Percentiles rank a stretch among this genome's conserved stretches.
Evolutionary conservation across 2,797 vertebrate genomes (phyloP).

Genomic region (Neosalanx taihuensis): DNA sequence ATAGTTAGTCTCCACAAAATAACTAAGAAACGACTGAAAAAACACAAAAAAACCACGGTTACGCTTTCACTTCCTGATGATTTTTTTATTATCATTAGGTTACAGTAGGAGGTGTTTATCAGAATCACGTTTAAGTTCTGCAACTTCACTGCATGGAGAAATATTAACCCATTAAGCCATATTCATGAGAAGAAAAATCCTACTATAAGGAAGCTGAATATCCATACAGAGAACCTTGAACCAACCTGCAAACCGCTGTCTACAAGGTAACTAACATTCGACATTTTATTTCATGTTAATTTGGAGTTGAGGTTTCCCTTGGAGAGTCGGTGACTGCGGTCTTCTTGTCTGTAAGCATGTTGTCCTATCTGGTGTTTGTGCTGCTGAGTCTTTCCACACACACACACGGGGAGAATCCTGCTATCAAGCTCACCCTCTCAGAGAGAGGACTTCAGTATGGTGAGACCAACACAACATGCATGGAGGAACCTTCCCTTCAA

Average conservation of each 20-base stretch:
- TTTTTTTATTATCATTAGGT: neutral
- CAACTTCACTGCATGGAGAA: too few relatives aligned
- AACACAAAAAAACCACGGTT: too few relatives aligned
- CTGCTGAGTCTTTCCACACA: conserved; percentile 27
- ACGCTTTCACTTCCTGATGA: too few relatives aligned
- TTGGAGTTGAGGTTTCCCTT: too few relatives aligned
- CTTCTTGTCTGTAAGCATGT: conserved; percentile 18
- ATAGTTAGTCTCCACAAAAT: neutral
- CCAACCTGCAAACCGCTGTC: neutral
- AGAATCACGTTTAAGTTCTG: too few relatives aligned
- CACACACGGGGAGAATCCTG: conserved; percentile 42
- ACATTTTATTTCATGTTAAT: neutral
- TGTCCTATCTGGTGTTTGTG: conserved; percentile 36
- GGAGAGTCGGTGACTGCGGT: too few relatives aligned
- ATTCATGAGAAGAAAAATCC: too few relatives aligned
- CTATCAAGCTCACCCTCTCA: conserved; percentile 67
- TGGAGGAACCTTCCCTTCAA: too few relatives aligned
- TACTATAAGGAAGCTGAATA: neutral
- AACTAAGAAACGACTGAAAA: neutral
- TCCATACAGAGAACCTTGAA: neutral
- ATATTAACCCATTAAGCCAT: too few relatives aligned
- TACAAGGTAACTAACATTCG: neutral
- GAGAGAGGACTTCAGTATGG: conserved; percentile 75
- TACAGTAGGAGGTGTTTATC: neutral
- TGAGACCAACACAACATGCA: conserved; percentile 46